These are phyloP conservation scores for Aphodius granarius DNA, from an alignment of 2,888 invertebrate species.

Conservation along the genomic window DNA sequence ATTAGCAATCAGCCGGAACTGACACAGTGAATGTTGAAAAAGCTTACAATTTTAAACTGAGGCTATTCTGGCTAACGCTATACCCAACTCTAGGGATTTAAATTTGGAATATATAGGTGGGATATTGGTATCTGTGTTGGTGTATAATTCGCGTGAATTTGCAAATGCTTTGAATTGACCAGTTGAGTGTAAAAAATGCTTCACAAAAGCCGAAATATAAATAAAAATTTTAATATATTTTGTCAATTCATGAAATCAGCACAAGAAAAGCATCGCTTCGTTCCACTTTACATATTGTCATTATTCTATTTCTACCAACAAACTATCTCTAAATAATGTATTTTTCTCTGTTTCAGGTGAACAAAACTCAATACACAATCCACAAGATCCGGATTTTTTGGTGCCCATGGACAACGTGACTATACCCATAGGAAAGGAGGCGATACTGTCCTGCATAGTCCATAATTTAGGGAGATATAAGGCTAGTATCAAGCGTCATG, in stretches of 20 bases:
- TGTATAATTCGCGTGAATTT: too few species aligned
- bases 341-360: slow-evolving; percentile 1
- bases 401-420: slow-evolving; percentile 3
- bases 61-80: neutral
- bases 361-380: neutral
- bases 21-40: neutral
- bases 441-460: slow-evolving; percentile 7
- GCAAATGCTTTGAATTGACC: too few species aligned
- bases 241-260: too few species aligned
- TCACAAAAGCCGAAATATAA: too few species aligned
- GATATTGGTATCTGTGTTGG: too few species aligned
- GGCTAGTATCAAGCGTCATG: neutral
- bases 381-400: slow-evolving; percentile 1
- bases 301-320: neutral
- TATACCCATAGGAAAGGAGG: slow-evolving; percentile 6
- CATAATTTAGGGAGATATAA: slow-evolving; percentile 12
- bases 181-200: too few species aligned
- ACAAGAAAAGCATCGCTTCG: too few species aligned
- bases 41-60: neutral
- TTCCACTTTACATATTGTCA: too few species aligned
- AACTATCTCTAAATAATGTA: neutral
- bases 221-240: too few species aligned
- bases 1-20: neutral
- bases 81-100: neutral
- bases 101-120: neutral